Percentiles rank a stretch among this genome's conserved stretches.
phyloP scores from a whole-genome alignment of 2,113 vertebrate genomes.

The Colaptes auratus region DNA sequence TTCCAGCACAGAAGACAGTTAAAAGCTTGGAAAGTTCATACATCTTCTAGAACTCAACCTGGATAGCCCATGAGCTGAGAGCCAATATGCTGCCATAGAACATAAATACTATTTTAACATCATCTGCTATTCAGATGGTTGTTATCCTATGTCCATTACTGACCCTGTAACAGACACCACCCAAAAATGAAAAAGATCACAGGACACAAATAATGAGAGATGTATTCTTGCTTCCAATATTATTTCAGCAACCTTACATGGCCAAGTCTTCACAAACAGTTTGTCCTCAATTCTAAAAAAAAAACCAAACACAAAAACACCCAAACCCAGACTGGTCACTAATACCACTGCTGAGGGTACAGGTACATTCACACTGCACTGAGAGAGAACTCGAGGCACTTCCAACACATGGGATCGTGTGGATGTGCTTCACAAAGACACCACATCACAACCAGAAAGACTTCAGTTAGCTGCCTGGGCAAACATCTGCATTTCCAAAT shows the following conservation, averaged over 20 bases:
- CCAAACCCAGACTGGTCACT: not conserved
- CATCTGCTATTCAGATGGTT: not conserved
- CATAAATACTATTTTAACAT: not conserved
- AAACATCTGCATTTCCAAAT: accelerated
- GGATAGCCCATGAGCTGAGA: not conserved
- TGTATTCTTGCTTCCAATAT: not conserved
- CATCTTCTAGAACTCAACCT: not conserved
- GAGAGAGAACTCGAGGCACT: not conserved
- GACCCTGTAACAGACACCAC: not conserved
- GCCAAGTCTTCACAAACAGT: not conserved
- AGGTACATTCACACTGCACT: not conserved
- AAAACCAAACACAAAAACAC: too few species aligned
- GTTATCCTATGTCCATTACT: not conserved
- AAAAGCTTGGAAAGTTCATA: not conserved
- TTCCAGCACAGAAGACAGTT: not conserved
- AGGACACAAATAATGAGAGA: not conserved
- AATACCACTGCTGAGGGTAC: not conserved
- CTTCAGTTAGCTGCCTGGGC: not conserved
- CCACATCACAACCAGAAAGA: not conserved
- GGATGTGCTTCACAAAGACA: not conserved
- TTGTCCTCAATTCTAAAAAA: not conserved
- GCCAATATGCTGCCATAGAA: not conserved
- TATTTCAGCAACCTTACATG: not conserved
- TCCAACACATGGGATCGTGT: not conserved
- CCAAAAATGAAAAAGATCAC: not conserved